These are phyloP conservation scores for Chironomus striatipennis DNA, from an alignment of 1,140 invertebrate genomes.

Conservation along the genomic window DNA sequence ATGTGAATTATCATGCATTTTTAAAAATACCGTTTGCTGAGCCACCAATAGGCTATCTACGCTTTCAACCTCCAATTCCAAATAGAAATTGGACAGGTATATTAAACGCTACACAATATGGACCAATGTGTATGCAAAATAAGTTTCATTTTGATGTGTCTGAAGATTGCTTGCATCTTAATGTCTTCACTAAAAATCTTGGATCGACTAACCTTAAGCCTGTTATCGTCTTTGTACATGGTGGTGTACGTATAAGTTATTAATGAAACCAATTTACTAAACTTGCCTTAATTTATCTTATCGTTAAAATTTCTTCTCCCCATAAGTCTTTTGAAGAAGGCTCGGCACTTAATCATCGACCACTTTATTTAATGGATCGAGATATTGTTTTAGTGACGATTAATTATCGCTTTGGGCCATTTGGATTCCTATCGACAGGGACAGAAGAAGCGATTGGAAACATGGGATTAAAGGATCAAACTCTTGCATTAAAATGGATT, in stretches of 20 bases:
- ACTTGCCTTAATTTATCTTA: background rate
- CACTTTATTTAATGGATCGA: constrained; percentile 40
- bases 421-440: constrained; percentile 48
- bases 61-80: constrained; percentile 42
- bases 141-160: constrained; percentile 36
- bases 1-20: constrained; percentile 48
- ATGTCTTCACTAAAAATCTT: constrained; percentile 56
- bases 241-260: constrained; percentile 33
- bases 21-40: constrained; percentile 58
- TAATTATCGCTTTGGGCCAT: constrained; percentile 43
- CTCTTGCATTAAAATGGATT: constrained; percentile 42
- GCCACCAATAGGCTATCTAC: constrained; percentile 49
- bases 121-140: background rate
- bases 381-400: constrained; percentile 43
- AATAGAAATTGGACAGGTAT: background rate
- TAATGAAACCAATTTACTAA: background rate
- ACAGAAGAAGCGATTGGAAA: constrained; percentile 36
- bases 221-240: constrained; percentile 40
- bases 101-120: constrained; percentile 1
- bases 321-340: constrained; percentile 32
- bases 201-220: background rate
- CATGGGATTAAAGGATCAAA: constrained; percentile 30
- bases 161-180: constrained; percentile 80
- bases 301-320: background rate
- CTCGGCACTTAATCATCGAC: constrained; percentile 33